Evolutionary conservation across 2,888 invertebrate genomes (phyloP), one percentile per base, ranked within the genome.

Genomic region (Gryllus longicercus): DNA sequence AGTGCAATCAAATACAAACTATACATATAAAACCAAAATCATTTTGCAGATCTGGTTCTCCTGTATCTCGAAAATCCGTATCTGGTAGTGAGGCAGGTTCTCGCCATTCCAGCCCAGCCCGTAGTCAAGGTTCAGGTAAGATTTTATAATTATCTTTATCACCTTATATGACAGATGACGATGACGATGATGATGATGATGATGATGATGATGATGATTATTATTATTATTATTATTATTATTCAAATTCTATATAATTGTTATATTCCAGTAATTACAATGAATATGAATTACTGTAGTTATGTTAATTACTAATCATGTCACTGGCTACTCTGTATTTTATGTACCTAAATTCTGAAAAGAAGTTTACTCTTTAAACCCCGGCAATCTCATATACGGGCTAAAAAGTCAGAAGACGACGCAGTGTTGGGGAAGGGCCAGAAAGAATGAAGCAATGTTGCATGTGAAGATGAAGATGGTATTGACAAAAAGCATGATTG

Each of bases 51-150:
- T 87, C 87, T 23, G 86, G 89, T 51, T 91, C 91, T 1, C 91
- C 91, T 0, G 90, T 89, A 21, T 90, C 91, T 3, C 87, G 91
- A 79, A 91, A 91, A 84, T 91, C 91, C 18, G 90, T 91, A 5
- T 91, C 91, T 1, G 91, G 90, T 12, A 91, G 91, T 83, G 91
- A 91, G 79, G 86, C 82, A 23, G 86, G 85, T 5, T 79, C 80
- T 21, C 74, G 77, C 16, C 81, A 75, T 50, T 51, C 75, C 23
- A 82, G 82, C 77, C 81, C 82, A 74, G 81, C 23, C 12, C 23
- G 38, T 21, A 50, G 79, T 79, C 23, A 79, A 76, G 77, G 77
- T 10, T 77, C 77, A 50, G 77, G 77, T 77, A 21, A 50, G 77
- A n/a, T 50, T 10, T 76, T 76, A 25, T 11, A 25, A 2, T 23